phyloP scores from a whole-genome alignment of 2,113 vertebrate genomes.

The Solenodon paradoxus region DNA sequence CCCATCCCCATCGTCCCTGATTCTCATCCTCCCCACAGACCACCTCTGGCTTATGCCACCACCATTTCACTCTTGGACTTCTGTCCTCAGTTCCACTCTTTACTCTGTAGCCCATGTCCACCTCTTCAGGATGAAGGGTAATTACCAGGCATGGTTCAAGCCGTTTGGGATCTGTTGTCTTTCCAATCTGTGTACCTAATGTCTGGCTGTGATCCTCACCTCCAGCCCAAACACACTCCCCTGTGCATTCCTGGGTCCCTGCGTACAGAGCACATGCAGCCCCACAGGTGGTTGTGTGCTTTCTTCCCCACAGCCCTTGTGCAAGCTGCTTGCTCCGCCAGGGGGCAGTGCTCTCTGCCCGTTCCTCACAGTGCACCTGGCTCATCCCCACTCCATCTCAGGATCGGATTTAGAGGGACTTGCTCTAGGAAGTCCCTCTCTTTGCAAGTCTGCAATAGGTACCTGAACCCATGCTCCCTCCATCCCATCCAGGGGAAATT shows the following conservation, averaged over 20 bases:
- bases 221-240: background rate
- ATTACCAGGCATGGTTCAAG: background rate
- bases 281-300: background rate
- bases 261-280: accelerated
- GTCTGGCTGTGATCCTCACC: background rate
- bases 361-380: background rate
- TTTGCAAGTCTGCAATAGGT: background rate
- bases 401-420: background rate
- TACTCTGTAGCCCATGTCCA: background rate
- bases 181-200: background rate
- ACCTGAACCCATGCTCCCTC: background rate
- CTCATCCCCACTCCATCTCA: background rate
- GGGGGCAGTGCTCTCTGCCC: background rate
- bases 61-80: background rate
- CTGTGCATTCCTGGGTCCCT: background rate
- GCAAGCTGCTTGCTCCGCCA: background rate
- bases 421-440: background rate
- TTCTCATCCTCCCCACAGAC: too few species aligned
- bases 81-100: background rate
- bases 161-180: background rate
- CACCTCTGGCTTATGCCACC: background rate
- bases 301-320: background rate
- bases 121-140: background rate
- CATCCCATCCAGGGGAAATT: background rate
- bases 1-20: background rate